Base-by-base conservation (phyloP, 2,888 invertebrate species). In the Drosophila rellima region DNA sequence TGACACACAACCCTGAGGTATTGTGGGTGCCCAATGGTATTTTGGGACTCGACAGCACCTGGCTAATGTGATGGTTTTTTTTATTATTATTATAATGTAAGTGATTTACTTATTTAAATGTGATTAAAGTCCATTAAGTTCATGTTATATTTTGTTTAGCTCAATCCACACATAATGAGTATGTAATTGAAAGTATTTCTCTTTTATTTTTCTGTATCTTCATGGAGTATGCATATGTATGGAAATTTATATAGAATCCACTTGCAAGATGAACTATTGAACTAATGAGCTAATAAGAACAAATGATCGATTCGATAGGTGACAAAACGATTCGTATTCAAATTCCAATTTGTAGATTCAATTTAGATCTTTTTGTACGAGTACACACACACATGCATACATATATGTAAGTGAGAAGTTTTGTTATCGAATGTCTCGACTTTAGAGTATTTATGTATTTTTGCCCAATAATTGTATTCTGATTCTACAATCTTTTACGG, bases 21-120 rank as follows among this genome's bases (percentile, higher is more conserved):
- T 55, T 52, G 57, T 45, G 54, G 29, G 10, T 35, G 33, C 8
- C 35, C 52, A 54, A 31, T 11, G 11, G 47, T 18, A 42, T 39
- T 15, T 35, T n/a, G 35, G 50, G n/a, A 35, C 29, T 45, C 37
- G 55, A 26, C 62, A 63, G 61, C 76, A 60, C 40, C 76, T 61
- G 67, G 78, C 63, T 54, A 59, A 68, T 67, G 82, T 74, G 67
- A 65, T 71, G 70, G 70, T 50, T 79, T 70, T 70, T 69, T 50
- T 10, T 56, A 56, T 37, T 48, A 62, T 42, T 66, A 48, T 45
- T 47, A 29, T 65, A 56, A 54, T 42, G 29, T 62, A 44, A n/a
- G 33, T 61, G 51, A 59, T 35, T 64, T 48, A 33, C 45, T 65
- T 35, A 35, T 40, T 54, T 39, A 42, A 55, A 42, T 70, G 57